These are phyloP conservation scores for Cyprinodon diabolis DNA, from an alignment of 2,797 vertebrate genomes.

Conservation along the genomic window DNA sequence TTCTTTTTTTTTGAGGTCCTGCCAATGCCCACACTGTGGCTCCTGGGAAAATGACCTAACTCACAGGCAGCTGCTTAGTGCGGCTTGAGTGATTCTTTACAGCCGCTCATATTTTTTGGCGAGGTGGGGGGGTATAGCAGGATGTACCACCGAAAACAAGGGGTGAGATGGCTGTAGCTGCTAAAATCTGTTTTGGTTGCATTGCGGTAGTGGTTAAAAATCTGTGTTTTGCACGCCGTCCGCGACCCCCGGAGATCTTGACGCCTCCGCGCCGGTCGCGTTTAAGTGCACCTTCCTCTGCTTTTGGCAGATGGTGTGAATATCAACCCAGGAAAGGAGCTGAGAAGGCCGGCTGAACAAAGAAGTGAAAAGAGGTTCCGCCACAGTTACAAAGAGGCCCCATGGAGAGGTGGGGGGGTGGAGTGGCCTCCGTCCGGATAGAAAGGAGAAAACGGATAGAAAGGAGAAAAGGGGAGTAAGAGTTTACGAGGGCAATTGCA, in stretches of 20 bases:
- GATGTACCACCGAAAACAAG: slow-evolving; percentile 85
- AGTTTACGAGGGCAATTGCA: slow-evolving; percentile 81
- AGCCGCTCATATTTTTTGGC: slow-evolving; percentile 88
- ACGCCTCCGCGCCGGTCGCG: slow-evolving; percentile 22
- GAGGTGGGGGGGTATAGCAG: slow-evolving; percentile 84
- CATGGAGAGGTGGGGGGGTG: slow-evolving; percentile 74
- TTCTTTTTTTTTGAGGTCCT: slow-evolving; percentile 87
- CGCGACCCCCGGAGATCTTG: slow-evolving; percentile 47
- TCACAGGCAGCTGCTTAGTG: slow-evolving; percentile 98
- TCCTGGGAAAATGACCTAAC: slow-evolving; percentile 99
- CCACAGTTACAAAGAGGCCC: slow-evolving; percentile 86
- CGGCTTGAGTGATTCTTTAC: slow-evolving; percentile 99
- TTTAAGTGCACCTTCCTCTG: slow-evolving; percentile 72
- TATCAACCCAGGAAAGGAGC: slow-evolving; percentile 88
- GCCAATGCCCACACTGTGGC: slow-evolving; percentile 97
- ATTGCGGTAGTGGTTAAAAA: slow-evolving; percentile 42
- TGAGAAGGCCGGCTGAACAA: slow-evolving; percentile 88
- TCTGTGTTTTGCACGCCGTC: slow-evolving; percentile 47
- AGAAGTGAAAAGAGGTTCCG: slow-evolving; percentile 90
- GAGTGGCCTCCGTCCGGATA: slow-evolving; percentile 74
- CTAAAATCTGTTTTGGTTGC: slow-evolving; percentile 55
- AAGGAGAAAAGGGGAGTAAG: slow-evolving; percentile 57
- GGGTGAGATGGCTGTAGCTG: slow-evolving; percentile 50
- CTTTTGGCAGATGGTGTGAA: slow-evolving; percentile 93
- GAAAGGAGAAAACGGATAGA: slow-evolving; percentile 77